Conservation (phyloP, 1,140 invertebrate genomes). For the Amyelois transitella region DNA sequence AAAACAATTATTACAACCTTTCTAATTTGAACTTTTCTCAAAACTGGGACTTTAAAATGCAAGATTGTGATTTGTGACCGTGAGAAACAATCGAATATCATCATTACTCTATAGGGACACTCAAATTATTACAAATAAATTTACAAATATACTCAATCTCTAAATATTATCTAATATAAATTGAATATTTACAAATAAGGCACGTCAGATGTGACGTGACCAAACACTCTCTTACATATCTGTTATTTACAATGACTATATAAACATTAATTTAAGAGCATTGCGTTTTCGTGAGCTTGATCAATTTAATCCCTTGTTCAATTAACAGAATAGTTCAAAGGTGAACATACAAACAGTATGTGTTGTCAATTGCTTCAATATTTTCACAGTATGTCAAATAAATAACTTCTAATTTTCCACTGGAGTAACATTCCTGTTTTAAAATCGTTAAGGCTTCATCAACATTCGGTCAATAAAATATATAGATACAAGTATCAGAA, state of each 20-base stretch:
- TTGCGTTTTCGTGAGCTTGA: conserved; percentile 63
- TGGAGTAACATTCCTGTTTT: conserved; percentile 27
- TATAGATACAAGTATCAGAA: conserved; percentile 15
- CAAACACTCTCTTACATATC: conserved; percentile 56
- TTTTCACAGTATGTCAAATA: conserved; percentile 2
- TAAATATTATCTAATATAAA: conserved; percentile 71
- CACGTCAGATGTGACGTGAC: conserved; percentile 52
- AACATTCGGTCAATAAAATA: conserved; percentile 1
- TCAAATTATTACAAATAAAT: conserved; percentile 70
- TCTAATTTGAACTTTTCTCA: conserved; percentile 50
- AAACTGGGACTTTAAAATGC: conserved; percentile 52
- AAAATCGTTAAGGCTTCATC: conserved; percentile 13
- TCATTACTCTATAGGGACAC: conserved; percentile 58
- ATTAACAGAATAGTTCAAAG: conserved; percentile 6
- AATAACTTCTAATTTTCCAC: conserved; percentile 18
- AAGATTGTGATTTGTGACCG: conserved; percentile 74
- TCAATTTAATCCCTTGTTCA: conserved; percentile 65
- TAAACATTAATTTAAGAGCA: conserved; percentile 63
- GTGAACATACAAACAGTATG: conserved; percentile 23
- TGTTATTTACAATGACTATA: conserved; percentile 74
- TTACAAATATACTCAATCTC: conserved; percentile 73
- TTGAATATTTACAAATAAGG: conserved; percentile 73
- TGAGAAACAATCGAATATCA: conserved; percentile 64
- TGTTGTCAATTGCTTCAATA: conserved; percentile 22
- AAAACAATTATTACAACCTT: conserved; percentile 51